phyloP scores from a whole-genome alignment of 2,888 invertebrate species.

The Poecilobothrus nobilitatus region DNA sequence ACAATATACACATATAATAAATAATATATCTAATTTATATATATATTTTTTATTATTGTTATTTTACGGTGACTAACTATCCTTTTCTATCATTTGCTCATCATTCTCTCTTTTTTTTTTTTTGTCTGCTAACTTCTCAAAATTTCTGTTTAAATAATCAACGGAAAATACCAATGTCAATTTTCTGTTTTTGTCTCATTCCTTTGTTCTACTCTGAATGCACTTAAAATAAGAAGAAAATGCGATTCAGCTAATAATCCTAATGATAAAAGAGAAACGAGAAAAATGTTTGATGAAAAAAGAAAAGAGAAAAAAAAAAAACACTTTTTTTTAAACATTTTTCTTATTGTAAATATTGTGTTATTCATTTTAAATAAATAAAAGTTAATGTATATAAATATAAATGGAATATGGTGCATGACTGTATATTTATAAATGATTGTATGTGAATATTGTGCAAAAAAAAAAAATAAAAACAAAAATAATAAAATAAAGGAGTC shows the following conservation, averaged over 20 bases:
- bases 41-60: neutral
- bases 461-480: neutral
- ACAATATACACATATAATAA: too few relatives aligned
- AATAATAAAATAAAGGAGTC: neutral
- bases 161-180: neutral
- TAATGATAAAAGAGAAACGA: neutral
- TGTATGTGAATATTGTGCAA: too few relatives aligned
- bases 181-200: neutral
- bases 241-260: neutral
- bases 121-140: neutral
- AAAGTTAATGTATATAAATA: too few relatives aligned
- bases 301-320: neutral
- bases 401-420: too few relatives aligned
- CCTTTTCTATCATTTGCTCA: neutral
- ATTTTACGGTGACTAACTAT: neutral
- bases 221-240: neutral
- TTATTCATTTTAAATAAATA: neutral
- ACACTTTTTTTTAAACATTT: neutral
- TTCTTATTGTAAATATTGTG: neutral
- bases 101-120: neutral
- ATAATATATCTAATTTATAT: too few relatives aligned
- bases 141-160: neutral
- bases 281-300: neutral
- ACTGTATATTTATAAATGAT: too few relatives aligned
- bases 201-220: neutral